phyloP scores from a whole-genome alignment of 1,140 invertebrate species.

The Cyclina sinensis region DNA sequence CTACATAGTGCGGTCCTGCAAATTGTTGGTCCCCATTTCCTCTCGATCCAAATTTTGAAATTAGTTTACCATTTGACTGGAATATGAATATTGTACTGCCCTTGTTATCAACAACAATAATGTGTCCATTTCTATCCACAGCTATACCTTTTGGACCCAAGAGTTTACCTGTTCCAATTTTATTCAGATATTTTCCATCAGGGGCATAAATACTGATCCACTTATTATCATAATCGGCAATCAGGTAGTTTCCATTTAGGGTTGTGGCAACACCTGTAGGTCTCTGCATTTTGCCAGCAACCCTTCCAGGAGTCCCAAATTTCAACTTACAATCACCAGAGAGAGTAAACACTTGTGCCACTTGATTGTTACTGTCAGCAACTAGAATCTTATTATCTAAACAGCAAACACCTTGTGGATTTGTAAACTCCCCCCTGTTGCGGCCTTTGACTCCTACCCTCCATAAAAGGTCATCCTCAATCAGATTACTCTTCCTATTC shows the following conservation, averaged over 20 bases:
- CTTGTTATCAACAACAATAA: constrained; percentile 90
- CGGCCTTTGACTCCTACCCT: constrained; percentile 88
- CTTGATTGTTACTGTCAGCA: constrained; percentile 89
- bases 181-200: constrained; percentile 88
- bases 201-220: constrained; percentile 89
- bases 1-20: constrained; percentile 89
- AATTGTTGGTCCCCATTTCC: constrained; percentile 88
- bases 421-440: constrained; percentile 89
- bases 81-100: constrained; percentile 88
- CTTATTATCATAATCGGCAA: constrained; percentile 89
- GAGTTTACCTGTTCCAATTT: constrained; percentile 88
- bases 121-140: constrained; percentile 88
- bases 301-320: constrained; percentile 88
- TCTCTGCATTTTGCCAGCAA: constrained; percentile 88
- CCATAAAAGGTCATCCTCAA: constrained; percentile 87
- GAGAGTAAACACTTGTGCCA: constrained; percentile 87
- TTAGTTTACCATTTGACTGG: constrained; percentile 87
- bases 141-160: constrained; percentile 89
- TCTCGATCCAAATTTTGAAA: constrained; percentile 85
- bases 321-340: constrained; percentile 84
- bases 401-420: constrained; percentile 88
- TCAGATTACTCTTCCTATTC: constrained; percentile 85
- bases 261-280: constrained; percentile 88
- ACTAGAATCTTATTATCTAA: constrained; percentile 87
- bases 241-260: constrained; percentile 88